Base-by-base conservation (phyloP, 1,140 invertebrate species). In the Anagrus nilaparvatae region DNA sequence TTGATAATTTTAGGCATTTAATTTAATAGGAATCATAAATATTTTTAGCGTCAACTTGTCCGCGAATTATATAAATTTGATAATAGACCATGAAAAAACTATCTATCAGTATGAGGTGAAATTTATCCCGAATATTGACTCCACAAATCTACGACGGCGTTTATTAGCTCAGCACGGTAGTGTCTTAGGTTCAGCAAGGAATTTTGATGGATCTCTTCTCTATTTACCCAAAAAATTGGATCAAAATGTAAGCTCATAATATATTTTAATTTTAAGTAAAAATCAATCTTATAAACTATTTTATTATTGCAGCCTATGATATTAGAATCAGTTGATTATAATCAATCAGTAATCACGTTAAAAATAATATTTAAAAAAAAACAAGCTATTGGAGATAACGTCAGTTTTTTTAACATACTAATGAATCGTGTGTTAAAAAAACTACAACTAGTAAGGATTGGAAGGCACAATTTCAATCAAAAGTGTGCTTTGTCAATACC, bases 351-450 rank as follows among this genome's bases (percentile, higher is more conserved):
- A 41, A 69, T 87, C 1, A 66, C 61, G 25, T 58, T 91, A 2
- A 70, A 64, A 4, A 65, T 91, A 14, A 76, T 74, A 46, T 87
- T 79, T 44, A 80, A 82, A 43, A 72, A 76, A 42, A 60, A 79
- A 50, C 74, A 76, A 31, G 63, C 58, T 1, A 59, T 84, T 2
- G 64, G 67, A 17, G 81, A 90, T 36, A 84, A 82, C 61, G 65
- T 82, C n/a, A 79, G 86, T 39, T 70, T 93, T n/a, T 92, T 88
- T 55, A 95, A 95, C 60, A 68, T 88, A 41, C 59, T 94, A 6
- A 81, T 96, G 51, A 79, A 81, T 50, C 72, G 79, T 49, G 79
- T 95, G 2, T 86, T 93, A 82, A 69, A 72, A 41, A 74, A 76
- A 3, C 62, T 96, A 29, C 67, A 83, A 31, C 74, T 89, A 62